A percentile compares a stretch with the other conserved stretches of the same genome.
Conservation (phyloP, 2,888 invertebrate genomes). For the Copidosoma aretas region DNA sequence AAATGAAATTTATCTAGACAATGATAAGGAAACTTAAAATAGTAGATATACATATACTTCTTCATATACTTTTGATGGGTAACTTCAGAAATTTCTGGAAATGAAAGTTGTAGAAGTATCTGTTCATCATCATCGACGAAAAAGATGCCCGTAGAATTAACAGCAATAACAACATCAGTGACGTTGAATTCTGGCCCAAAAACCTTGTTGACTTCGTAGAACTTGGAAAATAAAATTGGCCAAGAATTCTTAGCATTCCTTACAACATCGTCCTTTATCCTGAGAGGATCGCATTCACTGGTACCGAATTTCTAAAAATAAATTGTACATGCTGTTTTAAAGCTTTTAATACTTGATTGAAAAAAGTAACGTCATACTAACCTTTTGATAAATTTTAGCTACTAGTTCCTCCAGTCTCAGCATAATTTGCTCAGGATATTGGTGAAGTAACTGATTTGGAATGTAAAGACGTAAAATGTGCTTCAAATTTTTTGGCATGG, state of each 20-base stretch:
- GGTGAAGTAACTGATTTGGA: constrained; percentile 75
- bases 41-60: not conserved
- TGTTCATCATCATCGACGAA: constrained; percentile 92
- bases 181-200: constrained; percentile 73
- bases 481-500: constrained; percentile 74
- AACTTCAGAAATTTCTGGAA: constrained; percentile 84
- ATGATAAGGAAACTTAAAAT: not conserved
- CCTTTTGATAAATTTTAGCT: constrained; percentile 72
- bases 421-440: constrained; percentile 66
- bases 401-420: constrained; percentile 78
- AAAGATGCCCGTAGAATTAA: constrained; percentile 93
- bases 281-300: constrained; percentile 70
- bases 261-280: constrained; percentile 89
- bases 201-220: constrained; percentile 87
- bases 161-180: constrained; percentile 82
- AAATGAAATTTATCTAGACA: not conserved
- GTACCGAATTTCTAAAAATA: constrained; percentile 71
- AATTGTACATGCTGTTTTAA: constrained; percentile 3
- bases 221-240: constrained; percentile 93
- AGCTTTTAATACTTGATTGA: not conserved
- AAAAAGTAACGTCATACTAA: constrained; percentile 37
- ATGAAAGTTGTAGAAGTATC: constrained; percentile 85
- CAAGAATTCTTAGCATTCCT: constrained; percentile 90
- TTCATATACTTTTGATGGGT: constrained; percentile 64
- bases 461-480: constrained; percentile 80